Evolutionary conservation across 1,140 invertebrate genomes (phyloP), one percentile per base, ranked within the genome.

Genomic region (Sipha flava): DNA sequence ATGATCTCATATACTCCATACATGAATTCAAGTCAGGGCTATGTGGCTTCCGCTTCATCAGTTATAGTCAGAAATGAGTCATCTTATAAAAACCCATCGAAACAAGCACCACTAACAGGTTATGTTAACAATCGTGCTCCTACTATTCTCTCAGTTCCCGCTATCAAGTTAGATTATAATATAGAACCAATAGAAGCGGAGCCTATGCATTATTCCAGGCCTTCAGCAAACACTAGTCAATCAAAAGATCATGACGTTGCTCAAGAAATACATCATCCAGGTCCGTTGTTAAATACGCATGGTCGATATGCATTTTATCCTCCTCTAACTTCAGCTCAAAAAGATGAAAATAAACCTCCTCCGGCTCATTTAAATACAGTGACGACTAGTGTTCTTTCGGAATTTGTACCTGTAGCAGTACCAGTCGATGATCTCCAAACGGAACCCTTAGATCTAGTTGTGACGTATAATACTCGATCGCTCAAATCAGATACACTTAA

Each of bases 401-500:
- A n/a, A 43, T 66, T 66, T 37, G n/a, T 18, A 6, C 47, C 45
- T 18, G 49, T 34, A 6, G 16, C 72, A 16, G 47, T 31, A 7
- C 29, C 31, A 12, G n/a, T 5, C n/a, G 14, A 37, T 14, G 72
- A 34, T 31, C 7, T 31, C 29, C 72, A 75, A 54, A 21, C 10
- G 4, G 72, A 75, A 75, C 49, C 72, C n/a, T 54, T 75, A 21
- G 49, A 75, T 54, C 49, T 75, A 31, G 72, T 31, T 21, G 26
- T 72, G 26, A 40, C 14, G 21, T 40, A 10, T 21, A 37, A 66
- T 12, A 40, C 14, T 2, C n/a, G 1, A 7, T 6, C 18, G 23
- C 47, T n/a, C 5, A 18, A 14, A 3, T 18, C 45, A 31, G 18
- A 6, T 31, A 26, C 7, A 21, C n/a, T 0, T 7, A 6, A 40